Percentiles rank a stretch among this genome's conserved stretches.
Evolutionary conservation across 2,888 invertebrate genomes (phyloP).

Genomic region (Lepidochitona cinerea): DNA sequence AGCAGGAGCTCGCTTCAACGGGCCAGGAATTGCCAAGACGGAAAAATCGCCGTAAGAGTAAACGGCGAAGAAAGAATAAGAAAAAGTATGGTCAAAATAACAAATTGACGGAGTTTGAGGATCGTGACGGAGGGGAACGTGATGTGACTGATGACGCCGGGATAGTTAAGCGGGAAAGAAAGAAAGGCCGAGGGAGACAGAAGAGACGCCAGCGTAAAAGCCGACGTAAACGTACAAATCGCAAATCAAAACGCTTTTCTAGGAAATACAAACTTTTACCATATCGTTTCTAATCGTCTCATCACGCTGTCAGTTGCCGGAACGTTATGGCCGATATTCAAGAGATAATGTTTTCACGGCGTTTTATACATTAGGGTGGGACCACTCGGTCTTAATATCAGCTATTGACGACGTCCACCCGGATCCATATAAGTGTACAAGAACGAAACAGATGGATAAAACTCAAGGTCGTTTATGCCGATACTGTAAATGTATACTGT

Average conservation of each 20-base stretch:
- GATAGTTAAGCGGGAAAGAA: conserved; percentile 1
- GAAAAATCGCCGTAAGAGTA: neutral
- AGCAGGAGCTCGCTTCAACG: neutral
- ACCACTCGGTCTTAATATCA: no score
- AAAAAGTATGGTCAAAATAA: neutral
- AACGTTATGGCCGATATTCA: neutral
- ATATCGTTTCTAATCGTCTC: neutral
- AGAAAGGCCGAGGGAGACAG: conserved; percentile 11
- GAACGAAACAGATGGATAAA: neutral
- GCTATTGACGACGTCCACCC: no score
- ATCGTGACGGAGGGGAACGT: neutral
- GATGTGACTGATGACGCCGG: neutral
- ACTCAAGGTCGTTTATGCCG: neutral
- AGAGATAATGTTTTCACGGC: neutral
- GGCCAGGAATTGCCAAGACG: neutral
- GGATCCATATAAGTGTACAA: no score
- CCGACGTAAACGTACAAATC: neutral
- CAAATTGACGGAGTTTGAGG: neutral
- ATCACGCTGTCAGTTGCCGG: neutral
- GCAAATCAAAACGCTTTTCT: neutral
- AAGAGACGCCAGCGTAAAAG: conserved; percentile 13
- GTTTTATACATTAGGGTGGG: no score
- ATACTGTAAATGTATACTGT: neutral
- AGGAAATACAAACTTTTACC: neutral
- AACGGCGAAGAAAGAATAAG: neutral